Evolutionary conservation across 2,113 vertebrate genomes (phyloP).

Genomic region (Parotia lawesii): DNA sequence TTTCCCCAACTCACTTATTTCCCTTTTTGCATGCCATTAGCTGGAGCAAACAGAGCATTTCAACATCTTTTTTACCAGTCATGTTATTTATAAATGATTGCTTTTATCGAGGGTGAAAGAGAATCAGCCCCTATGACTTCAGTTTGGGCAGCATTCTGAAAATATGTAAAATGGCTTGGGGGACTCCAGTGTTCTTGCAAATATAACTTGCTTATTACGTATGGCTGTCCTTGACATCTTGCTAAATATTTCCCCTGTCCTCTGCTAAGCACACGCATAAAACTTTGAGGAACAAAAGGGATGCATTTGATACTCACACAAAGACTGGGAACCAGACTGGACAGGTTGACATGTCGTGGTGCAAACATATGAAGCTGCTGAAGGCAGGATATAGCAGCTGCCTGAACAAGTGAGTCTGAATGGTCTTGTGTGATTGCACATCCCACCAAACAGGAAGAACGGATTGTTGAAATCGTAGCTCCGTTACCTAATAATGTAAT

Average conservation of each 20-base stretch:
- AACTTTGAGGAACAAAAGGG: neutral
- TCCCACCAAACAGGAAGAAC: conserved; percentile 95
- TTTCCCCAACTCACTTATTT: neutral
- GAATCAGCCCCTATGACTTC: neutral
- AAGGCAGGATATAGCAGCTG: conserved; percentile 96
- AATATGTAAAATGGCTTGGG: neutral
- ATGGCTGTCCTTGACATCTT: neutral
- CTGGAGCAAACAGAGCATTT: neutral
- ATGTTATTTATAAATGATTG: neutral
- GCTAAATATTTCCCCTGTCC: neutral
- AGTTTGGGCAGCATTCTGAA: neutral
- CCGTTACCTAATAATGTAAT: conserved; percentile 81
- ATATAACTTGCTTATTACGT: neutral
- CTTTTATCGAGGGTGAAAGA: neutral
- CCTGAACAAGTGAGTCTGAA: conserved; percentile 94
- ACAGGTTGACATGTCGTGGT: conserved; percentile 94
- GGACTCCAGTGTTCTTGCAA: neutral
- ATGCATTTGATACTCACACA: conserved; percentile 77
- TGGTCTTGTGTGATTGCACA: conserved; percentile 99
- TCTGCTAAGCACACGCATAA: neutral
- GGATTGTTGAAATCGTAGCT: conserved; percentile 93
- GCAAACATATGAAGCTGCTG: conserved; percentile 99
- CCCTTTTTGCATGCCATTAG: neutral
- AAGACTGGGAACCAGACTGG: conserved; percentile 95
- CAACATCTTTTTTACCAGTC: neutral